Percentiles rank a stretch among this genome's conserved stretches.
Conservation (phyloP, 2,888 invertebrate genomes). For the Synanthedon formicaeformis region DNA sequence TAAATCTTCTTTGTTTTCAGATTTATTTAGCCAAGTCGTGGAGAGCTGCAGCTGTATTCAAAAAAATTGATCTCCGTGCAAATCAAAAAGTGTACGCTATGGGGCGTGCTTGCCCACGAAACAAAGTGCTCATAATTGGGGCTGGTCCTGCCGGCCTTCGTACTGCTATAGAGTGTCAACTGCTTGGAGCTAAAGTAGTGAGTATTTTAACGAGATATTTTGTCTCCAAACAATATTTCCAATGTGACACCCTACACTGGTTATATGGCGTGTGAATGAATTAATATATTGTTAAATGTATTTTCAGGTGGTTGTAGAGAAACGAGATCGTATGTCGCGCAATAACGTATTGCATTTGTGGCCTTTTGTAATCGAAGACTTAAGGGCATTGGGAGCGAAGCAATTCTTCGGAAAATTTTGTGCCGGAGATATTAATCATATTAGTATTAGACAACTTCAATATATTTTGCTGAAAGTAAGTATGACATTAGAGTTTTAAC, state of each 20-base stretch:
- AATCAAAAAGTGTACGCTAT: constrained; percentile 92
- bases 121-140: constrained; percentile 92
- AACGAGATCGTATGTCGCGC: constrained; percentile 92
- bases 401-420: constrained; percentile 99
- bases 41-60: constrained; percentile 97
- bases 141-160: constrained; percentile 96
- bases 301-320: constrained; percentile 85
- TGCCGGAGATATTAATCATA: constrained; percentile 98
- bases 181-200: constrained; percentile 94
- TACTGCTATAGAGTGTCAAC: constrained; percentile 94
- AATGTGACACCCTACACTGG: too few relatives aligned
- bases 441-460: constrained; percentile 96
- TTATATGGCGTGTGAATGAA: too few relatives aligned
- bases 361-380: constrained; percentile 98
- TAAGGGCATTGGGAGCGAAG: constrained; percentile 93
- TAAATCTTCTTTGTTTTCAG: constrained; percentile 29
- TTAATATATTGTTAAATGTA: background rate
- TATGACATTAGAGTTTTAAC: background rate
- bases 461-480: constrained; percentile 92
- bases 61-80: constrained; percentile 94
- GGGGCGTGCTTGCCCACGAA: constrained; percentile 84
- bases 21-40: constrained; percentile 82
- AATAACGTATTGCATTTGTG: constrained; percentile 98
- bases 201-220: constrained; percentile 17
- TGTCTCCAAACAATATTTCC: too few relatives aligned